Percentiles rank a stretch among this genome's conserved stretches.
Evolutionary conservation across 2,888 invertebrate species (phyloP).

Genomic region (Philereme transversata): DNA sequence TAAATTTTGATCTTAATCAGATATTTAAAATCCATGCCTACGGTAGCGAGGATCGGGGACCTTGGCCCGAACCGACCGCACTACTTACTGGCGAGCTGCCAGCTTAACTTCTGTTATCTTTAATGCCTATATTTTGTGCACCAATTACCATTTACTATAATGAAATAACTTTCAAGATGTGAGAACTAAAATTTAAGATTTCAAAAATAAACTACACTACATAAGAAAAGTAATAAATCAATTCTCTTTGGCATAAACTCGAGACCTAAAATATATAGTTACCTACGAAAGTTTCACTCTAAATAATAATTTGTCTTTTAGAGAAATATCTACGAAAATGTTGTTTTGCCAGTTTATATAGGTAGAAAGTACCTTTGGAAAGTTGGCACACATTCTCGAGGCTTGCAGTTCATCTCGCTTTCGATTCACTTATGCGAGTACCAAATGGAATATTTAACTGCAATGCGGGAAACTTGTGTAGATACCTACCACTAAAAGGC

Average conservation of each 20-base stretch:
- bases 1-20: slow-evolving; percentile 61
- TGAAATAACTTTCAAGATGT: slow-evolving; percentile 11
- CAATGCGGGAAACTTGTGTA: slow-evolving; percentile 24
- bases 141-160: slow-evolving; percentile 36
- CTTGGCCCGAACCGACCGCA: slow-evolving; percentile 60
- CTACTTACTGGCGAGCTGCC: slow-evolving; percentile 57
- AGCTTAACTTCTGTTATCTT: slow-evolving; percentile 51
- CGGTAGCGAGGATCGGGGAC: slow-evolving; percentile 48
- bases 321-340: no score
- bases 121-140: slow-evolving; percentile 42
- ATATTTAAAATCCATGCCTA: slow-evolving; percentile 36
- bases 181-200: neutral
- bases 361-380: neutral
- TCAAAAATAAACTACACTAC: neutral
- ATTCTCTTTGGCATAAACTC: no score
- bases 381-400: slow-evolving; percentile 21
- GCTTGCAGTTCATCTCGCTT: slow-evolving; percentile 10
- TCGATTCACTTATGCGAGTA: slow-evolving; percentile 1
- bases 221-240: no score
- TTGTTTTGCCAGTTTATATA: no score
- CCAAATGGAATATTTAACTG: slow-evolving; percentile 18
- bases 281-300: no score
- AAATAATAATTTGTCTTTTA: no score
- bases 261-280: no score
- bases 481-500: slow-evolving; percentile 1